Percentiles rank a stretch among this genome's conserved stretches.
Conservation (phyloP, 1,140 invertebrate genomes). For the Stegodyphus mimosarum region DNA sequence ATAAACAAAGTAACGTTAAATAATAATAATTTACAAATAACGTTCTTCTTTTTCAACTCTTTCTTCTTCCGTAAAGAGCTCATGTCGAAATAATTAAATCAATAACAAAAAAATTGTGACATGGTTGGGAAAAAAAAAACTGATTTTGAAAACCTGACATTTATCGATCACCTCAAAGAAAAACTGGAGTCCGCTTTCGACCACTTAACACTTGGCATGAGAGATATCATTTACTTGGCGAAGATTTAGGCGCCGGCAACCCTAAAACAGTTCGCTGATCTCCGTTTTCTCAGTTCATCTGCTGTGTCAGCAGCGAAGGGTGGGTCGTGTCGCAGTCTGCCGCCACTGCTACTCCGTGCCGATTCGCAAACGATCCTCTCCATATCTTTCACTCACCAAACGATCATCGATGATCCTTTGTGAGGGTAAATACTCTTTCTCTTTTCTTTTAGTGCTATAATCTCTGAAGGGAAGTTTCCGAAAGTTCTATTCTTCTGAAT, state of each 20-base stretch:
- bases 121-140: neutral
- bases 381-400: neutral
- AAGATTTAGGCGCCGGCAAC: neutral
- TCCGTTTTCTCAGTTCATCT: slow-evolving; percentile 56
- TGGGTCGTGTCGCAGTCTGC: neutral
- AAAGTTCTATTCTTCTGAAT: too few relatives aligned
- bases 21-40: too few relatives aligned
- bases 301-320: slow-evolving; percentile 33
- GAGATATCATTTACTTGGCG: slow-evolving; percentile 16
- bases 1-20: too few relatives aligned
- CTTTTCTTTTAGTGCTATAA: too few relatives aligned
- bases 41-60: too few relatives aligned
- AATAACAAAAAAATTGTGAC: too few relatives aligned
- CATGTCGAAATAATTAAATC: too few relatives aligned
- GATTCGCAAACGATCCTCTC: neutral
- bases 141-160: neutral
- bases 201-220: slow-evolving; percentile 11
- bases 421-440: slow-evolving; percentile 28
- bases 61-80: too few relatives aligned
- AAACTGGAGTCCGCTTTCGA: neutral
- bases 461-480: too few relatives aligned
- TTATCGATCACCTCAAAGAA: neutral
- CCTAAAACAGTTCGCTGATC: slow-evolving; percentile 37
- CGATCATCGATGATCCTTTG: slow-evolving; percentile 37
- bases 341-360: neutral